Evolutionary conservation across 2,113 vertebrate genomes (phyloP), one percentile per base, ranked within the genome.

Genomic region (Dunckerocampus dactyliophorus): DNA sequence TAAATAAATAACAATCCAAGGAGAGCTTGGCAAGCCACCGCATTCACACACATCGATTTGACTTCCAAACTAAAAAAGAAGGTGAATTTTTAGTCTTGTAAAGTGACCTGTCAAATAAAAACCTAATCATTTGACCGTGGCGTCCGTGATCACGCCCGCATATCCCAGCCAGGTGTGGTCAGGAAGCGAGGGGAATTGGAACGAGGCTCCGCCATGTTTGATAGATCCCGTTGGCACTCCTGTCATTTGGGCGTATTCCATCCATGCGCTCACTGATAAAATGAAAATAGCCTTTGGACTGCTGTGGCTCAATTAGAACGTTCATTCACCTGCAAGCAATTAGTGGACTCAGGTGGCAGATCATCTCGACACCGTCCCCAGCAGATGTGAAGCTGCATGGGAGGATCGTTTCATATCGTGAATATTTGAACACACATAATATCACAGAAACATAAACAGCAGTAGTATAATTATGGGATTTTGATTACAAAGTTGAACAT

Each of bases 251-350:
- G 81, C 78, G 82, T 82, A 79, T 87, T 85, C 82, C 87, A 87
- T 86, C 85, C 83, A 87, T 82, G 85, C 86, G 85, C 82, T 79
- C 87, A 83, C 82, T 90, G 86, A 87, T 91, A 89, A 85, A 86
- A 85, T 87, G 85, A 88, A 88, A 91, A 90, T 89, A 90, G 85
- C 87, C 86, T 68, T 72, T 89, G 85, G 89, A 90, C 82, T 86
- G 83, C 84, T 86, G 88, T 84, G 82, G 85, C 88, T 92, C 88
- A 90, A 91, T 91, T 91, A 91, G 87, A 87, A 86, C 31, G 7
- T 34, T 34, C 82, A 77, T 90, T 90, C 88, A 92, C 89, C 90
- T 92, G 90, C 87, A 89, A 90, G 90, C 89, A 92, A 91, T 92
- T 92, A 92, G 84, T 77, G 48, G 78, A 88, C 87, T 90, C 85